phyloP scores from a whole-genome alignment of 1,140 invertebrate genomes.

The Hylaeus anthracinus region DNA sequence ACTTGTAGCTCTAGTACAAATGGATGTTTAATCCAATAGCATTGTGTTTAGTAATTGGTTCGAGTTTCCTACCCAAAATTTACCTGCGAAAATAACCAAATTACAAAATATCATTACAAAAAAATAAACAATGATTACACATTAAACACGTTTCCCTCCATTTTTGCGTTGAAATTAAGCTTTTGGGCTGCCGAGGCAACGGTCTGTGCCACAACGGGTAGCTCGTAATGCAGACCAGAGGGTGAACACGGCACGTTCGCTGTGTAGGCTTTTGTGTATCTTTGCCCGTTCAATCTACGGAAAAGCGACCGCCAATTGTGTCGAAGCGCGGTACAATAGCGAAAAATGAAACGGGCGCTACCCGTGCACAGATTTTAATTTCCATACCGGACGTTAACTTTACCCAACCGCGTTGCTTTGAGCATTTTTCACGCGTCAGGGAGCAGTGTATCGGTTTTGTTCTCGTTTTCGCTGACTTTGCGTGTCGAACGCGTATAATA shows the following conservation, averaged over 20 bases:
- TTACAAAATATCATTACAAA: no score
- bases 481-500: no score
- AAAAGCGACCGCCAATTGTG: conserved; percentile 7
- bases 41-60: no score
- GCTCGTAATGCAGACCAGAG: not conserved
- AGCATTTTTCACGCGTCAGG: not conserved
- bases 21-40: no score
- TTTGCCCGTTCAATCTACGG: conserved; percentile 1
- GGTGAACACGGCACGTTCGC: not conserved
- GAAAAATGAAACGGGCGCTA: conserved; percentile 8
- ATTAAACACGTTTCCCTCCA: no score
- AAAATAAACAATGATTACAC: no score
- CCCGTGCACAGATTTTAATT: conserved; percentile 33
- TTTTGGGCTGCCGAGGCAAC: not conserved
- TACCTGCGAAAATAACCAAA: no score
- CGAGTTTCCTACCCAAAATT: no score
- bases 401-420: conserved; percentile 1
- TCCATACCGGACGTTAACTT: conserved; percentile 20
- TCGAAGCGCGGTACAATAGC: not conserved
- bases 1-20: no score
- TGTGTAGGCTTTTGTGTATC: not conserved
- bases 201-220: not conserved
- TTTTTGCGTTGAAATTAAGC: not conserved
- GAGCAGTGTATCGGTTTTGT: not conserved
- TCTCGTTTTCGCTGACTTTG: no score